Base-by-base conservation (phyloP, 2,888 invertebrate genomes). In the Dinocampus coccinellae region DNA sequence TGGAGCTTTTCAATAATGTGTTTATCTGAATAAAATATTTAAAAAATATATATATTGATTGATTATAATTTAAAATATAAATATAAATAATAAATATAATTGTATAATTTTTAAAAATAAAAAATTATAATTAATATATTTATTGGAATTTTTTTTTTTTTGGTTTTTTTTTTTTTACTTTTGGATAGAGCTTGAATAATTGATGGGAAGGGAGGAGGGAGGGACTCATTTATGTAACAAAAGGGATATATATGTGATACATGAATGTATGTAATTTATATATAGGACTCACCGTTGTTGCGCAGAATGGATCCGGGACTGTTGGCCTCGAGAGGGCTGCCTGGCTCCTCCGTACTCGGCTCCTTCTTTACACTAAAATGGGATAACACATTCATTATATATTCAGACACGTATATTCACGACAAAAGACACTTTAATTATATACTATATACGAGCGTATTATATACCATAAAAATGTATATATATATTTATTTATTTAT, bases 221-320 rank as follows among this genome's bases (percentile, higher is more conserved):
- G 4, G 9, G 0, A 47, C 0, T n/a, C 16, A 47, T 22, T 42
- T 13, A 63, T 55, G 39, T 42, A 22, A 70, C 13, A 29, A 29
- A 29, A 29, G 7, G 29, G 29, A 16, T 20, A 47, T 47, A 16
- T 47, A 20, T 20, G 16, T 47, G 55, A 24, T 22, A 36, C 7
- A 69, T 11, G n/a, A 10, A 11, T 24, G 39, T 39, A 68, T 42
- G 65, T 73, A 71, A 71, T 69, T 42, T 70, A 61, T 70, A 53
- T 52, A 69, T 13, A 55, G 47, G 72, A 82, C 87, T 86, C 80
- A 87, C 87, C 87, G 82, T 83, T 86, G 83, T 85, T 87, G 81
- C 85, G 86, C 76, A 86, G 79, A 78, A 86, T 87, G 73, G 86
- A 87, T 70, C 84, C 85, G 65, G 87, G 87, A 79, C 87, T 87